These are phyloP conservation scores for Dipodomys merriami DNA, from an alignment of 2,113 vertebrate species.

Conservation along the genomic window DNA sequence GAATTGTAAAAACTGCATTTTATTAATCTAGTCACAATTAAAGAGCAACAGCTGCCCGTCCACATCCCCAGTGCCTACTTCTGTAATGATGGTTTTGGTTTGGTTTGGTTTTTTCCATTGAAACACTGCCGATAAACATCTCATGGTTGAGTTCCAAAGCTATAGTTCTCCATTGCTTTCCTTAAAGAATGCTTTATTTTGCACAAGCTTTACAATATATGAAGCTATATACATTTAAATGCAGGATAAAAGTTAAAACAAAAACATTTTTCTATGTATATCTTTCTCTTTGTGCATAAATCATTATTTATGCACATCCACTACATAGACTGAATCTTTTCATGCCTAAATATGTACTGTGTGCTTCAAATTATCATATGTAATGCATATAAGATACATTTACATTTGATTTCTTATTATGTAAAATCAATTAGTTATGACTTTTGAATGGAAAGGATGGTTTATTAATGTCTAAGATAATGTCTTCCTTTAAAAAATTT, in stretches of 20 bases:
- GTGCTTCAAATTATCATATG: background rate
- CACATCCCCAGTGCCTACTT: conserved; percentile 79
- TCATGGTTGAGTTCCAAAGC: conserved; percentile 74
- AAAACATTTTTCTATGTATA: background rate
- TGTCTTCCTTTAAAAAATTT: conserved; percentile 47
- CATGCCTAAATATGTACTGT: background rate
- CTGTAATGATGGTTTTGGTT: conserved; percentile 58
- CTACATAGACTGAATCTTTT: background rate
- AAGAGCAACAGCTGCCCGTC: conserved; percentile 82
- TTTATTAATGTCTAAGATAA: background rate
- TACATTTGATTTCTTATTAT: background rate
- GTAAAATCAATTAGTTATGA: conserved; percentile 51
- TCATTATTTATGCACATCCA: background rate
- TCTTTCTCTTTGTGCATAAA: background rate
- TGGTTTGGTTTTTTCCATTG: conserved; percentile 77
- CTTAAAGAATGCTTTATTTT: conserved; percentile 35
- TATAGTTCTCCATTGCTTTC: conserved; percentile 56
- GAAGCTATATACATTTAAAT: conserved; percentile 12
- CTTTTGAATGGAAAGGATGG: background rate
- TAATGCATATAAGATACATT: background rate
- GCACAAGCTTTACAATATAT: background rate
- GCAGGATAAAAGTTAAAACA: background rate
- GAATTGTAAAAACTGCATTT: conserved; percentile 83
- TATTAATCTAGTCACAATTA: conserved; percentile 88
- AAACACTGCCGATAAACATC: conserved; percentile 76